Base-by-base conservation (phyloP, 2,888 invertebrate species). In the Himalopsyche tibetana region DNA sequence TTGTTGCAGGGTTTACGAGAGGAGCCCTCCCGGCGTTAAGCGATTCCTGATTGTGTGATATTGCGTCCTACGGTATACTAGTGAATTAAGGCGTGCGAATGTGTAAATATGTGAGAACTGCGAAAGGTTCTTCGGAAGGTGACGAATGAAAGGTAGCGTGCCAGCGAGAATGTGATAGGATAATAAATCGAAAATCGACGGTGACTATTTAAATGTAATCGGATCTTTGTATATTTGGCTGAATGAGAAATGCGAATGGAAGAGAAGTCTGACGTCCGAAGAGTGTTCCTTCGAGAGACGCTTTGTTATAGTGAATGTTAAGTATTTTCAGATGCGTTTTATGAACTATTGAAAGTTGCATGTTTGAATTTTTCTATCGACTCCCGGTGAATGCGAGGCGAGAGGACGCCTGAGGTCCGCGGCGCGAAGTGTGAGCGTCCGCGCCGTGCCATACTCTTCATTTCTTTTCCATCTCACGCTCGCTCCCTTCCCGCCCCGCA, bases 11-110 rank as follows among this genome's bases (percentile, higher is more conserved):
- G 89, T 87, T 89, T 84, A 80, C 74, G 82, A 87, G 88, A 89
- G 89, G 88, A 88, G 89, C 89, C 88, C 88, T 88, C 89, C 86
- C 88, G 88, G 88, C 82, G 51, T 55, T 86, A 88, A 89, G 88
- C 88, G 88, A 89, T 89, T 89, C 89, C 88, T 88, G 89, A 88
- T 88, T 88, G 89, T 89, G 89, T 89, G 89, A 89, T 89, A 89
- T 89, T 89, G 89, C 89, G 89, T 89, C 89, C 89, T 89, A 88
- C 84, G 86, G 87, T 89, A 89, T 87, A 85, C 86, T 89, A 89
- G 88, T 88, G 87, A 88, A 87, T 82, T 89, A 87, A 89, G 87
- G 87, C 79, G 87, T 84, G 80, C 79, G 88, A 89, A 87, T 84
- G 88, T 88, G 87, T 86, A 87, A 83, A 86, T 87, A 87, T 86